phyloP scores from a whole-genome alignment of 2,888 invertebrate species.

The Cabera pusaria region DNA sequence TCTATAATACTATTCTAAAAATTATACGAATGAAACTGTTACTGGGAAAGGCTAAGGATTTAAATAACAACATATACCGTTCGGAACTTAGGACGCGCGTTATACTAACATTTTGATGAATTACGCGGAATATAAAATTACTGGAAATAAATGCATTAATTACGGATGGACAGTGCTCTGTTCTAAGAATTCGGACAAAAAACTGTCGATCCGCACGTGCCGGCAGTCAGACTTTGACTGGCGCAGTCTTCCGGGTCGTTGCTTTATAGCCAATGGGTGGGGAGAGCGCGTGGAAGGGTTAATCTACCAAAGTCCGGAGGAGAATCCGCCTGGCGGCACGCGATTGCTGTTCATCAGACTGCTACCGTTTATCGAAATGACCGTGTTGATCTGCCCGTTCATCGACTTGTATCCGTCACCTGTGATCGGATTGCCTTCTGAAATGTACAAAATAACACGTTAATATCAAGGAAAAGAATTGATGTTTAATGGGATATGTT shows the following conservation, averaged over 20 bases:
- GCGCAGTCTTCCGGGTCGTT: constrained; percentile 24
- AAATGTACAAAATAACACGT: constrained; percentile 39
- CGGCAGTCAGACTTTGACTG: constrained; percentile 27
- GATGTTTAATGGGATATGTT: constrained; percentile 19
- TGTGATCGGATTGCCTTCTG: constrained; percentile 84
- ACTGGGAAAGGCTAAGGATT: constrained; percentile 80
- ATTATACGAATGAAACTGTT: constrained; percentile 70
- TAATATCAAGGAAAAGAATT: not conserved
- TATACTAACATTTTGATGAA: constrained; percentile 50
- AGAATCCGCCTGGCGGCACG: constrained; percentile 87
- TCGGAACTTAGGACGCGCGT: constrained; percentile 57
- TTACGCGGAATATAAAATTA: constrained; percentile 44
- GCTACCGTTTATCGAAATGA: constrained; percentile 71
- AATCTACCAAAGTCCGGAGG: constrained; percentile 87
- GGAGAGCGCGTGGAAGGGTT: constrained; percentile 37
- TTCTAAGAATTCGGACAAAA: constrained; percentile 25
- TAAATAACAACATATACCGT: constrained; percentile 78
- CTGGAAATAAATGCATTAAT: constrained; percentile 65
- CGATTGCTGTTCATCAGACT: constrained; percentile 76
- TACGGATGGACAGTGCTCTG: constrained; percentile 36
- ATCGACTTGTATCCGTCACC: constrained; percentile 83
- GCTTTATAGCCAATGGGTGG: constrained; percentile 21
- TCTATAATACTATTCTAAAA: constrained; percentile 79
- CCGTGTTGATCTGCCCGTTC: constrained; percentile 83
- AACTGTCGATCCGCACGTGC: constrained; percentile 38